Evolutionary conservation across 2,113 vertebrate genomes (phyloP).

Genomic region (Oryzias curvinotus): DNA sequence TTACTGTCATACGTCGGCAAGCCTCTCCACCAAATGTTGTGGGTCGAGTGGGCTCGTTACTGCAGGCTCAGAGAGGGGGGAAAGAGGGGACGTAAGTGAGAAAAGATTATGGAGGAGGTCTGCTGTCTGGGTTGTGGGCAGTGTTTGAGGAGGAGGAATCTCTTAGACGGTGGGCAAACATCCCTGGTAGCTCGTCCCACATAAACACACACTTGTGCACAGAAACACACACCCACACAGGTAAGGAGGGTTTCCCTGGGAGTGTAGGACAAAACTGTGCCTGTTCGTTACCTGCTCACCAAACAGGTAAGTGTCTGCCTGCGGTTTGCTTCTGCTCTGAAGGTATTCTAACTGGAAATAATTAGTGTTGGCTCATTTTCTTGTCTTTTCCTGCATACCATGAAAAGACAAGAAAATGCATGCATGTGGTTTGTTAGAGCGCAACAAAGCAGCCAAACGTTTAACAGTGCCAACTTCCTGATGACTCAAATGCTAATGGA

Average conservation of each 20-base stretch:
- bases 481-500: constrained; percentile 34
- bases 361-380: neutral
- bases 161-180: constrained; percentile 60
- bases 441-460: neutral
- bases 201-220: constrained; percentile 37
- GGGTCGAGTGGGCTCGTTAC: constrained; percentile 9
- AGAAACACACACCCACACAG: constrained; percentile 17
- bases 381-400: neutral
- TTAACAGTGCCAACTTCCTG: constrained; percentile 28
- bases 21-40: constrained; percentile 43
- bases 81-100: constrained; percentile 27
- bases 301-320: constrained; percentile 57
- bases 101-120: constrained; percentile 44
- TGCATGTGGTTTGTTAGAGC: too few species aligned
- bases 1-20: constrained; percentile 1
- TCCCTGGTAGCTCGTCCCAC: constrained; percentile 26
- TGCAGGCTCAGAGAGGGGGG: constrained; percentile 11
- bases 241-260: constrained; percentile 28
- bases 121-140: constrained; percentile 55
- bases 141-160: constrained; percentile 59
- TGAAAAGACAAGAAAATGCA: too few species aligned
- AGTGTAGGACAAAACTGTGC: constrained; percentile 24
- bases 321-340: constrained; percentile 17
- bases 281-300: constrained; percentile 5
- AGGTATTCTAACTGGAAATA: constrained; percentile 34